Evolutionary conservation across 37 sponge, comb jelly and placozoan species (phyloP), one percentile per base, ranked within the genome.

Genomic region (Sycon ciliatum): DNA sequence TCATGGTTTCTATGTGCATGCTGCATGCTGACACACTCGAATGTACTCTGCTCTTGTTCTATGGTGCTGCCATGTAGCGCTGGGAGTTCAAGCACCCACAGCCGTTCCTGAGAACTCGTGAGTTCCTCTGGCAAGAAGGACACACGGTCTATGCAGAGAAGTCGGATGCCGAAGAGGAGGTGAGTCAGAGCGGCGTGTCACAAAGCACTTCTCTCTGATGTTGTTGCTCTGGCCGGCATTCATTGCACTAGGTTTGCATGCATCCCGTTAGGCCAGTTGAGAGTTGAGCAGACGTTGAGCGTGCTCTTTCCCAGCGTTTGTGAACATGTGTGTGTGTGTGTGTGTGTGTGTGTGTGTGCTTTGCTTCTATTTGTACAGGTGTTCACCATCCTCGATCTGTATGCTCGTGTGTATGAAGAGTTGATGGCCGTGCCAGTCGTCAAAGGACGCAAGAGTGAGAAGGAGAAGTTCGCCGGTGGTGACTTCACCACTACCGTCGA

Each of bases 71-170:
- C 11, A 23, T 61, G 36, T 63, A 91, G 92, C 74, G 99, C 0
- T 97, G 99, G 99, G 99, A 97, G 80, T 97, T 97, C 72, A 97
- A 97, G 57, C 94, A 97, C 37, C 99, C 99, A 55, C 99, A 97
- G 75, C 99, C 99, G 3, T 97, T 97, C 81, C 78, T 97, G 39
- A 52, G 99, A 32, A 97, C 99, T 20, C 33, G 99, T 34, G 99
- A 97, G 83, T 97, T 97, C 78, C 79, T 97, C 7, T 97, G 99
- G 99, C 99, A 97, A 60, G 99, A 97, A 62, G 99, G 99, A 22
- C 99, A 97, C 83, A 84, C 84, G 53, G 93, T 88, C 0, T 78
- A 78, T 69, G 90, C 87, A n/a, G 82, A 73, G 69, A 77, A 78
- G 66, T 55, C 65, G 30, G 99, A 92, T 24, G 99, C 99, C 34